Percentiles rank a stretch among this genome's conserved stretches.
Evolutionary conservation across 2,797 vertebrate species (phyloP).

Genomic region (Gorsachius magnificus): DNA sequence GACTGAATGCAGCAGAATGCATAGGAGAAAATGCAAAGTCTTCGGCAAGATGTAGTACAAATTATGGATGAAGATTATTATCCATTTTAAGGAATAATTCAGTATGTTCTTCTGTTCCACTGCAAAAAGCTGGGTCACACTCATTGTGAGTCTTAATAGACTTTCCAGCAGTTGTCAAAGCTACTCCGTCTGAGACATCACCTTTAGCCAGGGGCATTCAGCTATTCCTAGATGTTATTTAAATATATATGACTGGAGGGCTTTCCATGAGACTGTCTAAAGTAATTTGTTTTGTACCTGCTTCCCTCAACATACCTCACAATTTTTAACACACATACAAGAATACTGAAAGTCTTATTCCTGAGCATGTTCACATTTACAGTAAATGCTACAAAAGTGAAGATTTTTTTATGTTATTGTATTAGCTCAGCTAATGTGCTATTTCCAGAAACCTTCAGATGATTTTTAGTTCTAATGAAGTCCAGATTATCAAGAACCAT

Average conservation of each 20-base stretch:
- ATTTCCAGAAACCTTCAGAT: not conserved
- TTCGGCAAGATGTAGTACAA: not conserved
- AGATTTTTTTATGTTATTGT: not conserved
- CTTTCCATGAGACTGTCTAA: conserved; percentile 27
- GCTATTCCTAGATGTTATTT: conserved; percentile 25
- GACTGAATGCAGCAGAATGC: not conserved
- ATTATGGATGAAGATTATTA: not conserved
- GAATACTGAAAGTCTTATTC: not conserved
- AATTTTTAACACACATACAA: not conserved
- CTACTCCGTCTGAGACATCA: not conserved
- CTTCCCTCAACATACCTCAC: not conserved
- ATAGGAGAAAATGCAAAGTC: not conserved
- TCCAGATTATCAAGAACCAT: not conserved
- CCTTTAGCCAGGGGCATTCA: conserved; percentile 24
- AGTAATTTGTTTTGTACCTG: conserved; percentile 15
- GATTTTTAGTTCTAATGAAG: not conserved
- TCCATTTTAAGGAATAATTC: not conserved
- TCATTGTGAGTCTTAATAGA: not conserved
- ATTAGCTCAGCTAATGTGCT: not conserved
- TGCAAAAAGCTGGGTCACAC: conserved; percentile 5
- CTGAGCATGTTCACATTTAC: not conserved
- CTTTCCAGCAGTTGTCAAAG: conserved; percentile 39
- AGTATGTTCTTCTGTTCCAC: not conserved
- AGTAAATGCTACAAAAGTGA: not conserved
- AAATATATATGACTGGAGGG: conserved; percentile 20